Evolutionary conservation across 2,888 invertebrate species (phyloP).

Genomic region (Andricus quercusramuli): DNA sequence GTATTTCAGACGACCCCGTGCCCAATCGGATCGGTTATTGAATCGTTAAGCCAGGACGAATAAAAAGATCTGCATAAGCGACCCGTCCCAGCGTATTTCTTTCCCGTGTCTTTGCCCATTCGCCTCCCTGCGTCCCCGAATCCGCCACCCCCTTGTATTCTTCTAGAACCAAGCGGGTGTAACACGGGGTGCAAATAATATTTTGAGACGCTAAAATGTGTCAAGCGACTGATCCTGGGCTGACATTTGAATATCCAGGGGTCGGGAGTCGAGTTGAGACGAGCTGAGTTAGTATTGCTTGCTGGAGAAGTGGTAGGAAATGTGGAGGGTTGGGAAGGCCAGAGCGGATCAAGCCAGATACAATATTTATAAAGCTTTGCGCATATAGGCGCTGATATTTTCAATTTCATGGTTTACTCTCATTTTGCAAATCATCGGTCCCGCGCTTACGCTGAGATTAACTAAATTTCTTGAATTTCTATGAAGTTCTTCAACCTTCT

Average conservation of each 20-base stretch:
- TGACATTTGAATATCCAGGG: slow-evolving; percentile 75
- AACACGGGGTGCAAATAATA: slow-evolving; percentile 73
- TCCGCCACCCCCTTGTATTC: slow-evolving; percentile 38
- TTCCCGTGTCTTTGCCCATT: slow-evolving; percentile 29
- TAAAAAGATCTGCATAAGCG: slow-evolving; percentile 72
- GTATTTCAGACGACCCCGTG: slow-evolving; percentile 49
- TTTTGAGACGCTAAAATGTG: slow-evolving; percentile 77
- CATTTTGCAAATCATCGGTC: neutral
- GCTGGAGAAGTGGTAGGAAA: slow-evolving; percentile 19
- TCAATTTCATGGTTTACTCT: neutral
- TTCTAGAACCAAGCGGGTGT: slow-evolving; percentile 48
- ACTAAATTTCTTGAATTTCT: neutral
- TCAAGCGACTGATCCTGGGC: slow-evolving; percentile 76
- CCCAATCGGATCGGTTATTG: slow-evolving; percentile 75
- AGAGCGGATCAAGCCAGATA: slow-evolving; percentile 47
- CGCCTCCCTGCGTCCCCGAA: slow-evolving; percentile 10
- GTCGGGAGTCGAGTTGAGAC: slow-evolving; percentile 46
- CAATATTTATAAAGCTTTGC: slow-evolving; percentile 70
- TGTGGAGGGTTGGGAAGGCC: slow-evolving; percentile 40
- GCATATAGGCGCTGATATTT: slow-evolving; percentile 26
- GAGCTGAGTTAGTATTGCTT: slow-evolving; percentile 44
- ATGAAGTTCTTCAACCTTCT: neutral
- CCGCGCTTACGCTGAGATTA: neutral
- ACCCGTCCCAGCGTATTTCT: slow-evolving; percentile 52
- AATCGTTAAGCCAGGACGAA: slow-evolving; percentile 76